Evolutionary conservation across 2,113 vertebrate genomes (phyloP), one percentile per base, ranked within the genome.

Genomic region (Cygnus atratus): DNA sequence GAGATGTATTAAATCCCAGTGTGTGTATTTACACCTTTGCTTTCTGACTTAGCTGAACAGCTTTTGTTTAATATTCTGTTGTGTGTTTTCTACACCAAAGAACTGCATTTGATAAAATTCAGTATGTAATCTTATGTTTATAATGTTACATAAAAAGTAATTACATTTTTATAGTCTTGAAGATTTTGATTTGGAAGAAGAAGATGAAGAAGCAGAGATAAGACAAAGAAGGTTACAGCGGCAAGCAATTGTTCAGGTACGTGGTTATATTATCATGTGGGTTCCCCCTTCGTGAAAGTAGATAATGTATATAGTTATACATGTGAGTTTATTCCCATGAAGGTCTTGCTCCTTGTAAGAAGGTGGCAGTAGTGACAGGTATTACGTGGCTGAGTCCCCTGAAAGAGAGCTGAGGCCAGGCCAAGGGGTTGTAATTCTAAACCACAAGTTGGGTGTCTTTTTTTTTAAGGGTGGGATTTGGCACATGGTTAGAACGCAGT

Each of bases 181-280:
- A 92, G 99, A 99, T 94, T 99, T 98, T 96, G 99, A 99, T 91
- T 98, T 99, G 48, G 99, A 99, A 93, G 99, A 99, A 96, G 98
- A 99, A 41, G 99, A 99, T 93, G 99, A 99, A 96, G 99, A 99
- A 97, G 99, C 99, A 77, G 97, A 99, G 55, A 99, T 99, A 79
- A 99, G 99, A 80, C 99, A 99, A 96, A 98, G 99, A 65, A 97
- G 99, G 37, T 98, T 99, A 94, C 99, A 99, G 78, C 98, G 99
- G 4, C 92, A 99, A 95, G 99, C 99, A 72, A 99, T 99, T 54
- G 99, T 99, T 85, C 99, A 99, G 99, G 99, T 99, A 92, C 35
- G 48, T 17, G 9, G 5, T 75, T 81, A 31, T 55, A 35, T 58
- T 61, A 43, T 39, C 20, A 1, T 13, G 5, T n/a, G 29, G 33